Evolutionary conservation across 1,140 invertebrate species (phyloP).

Genomic region (Argopecten irradians): DNA sequence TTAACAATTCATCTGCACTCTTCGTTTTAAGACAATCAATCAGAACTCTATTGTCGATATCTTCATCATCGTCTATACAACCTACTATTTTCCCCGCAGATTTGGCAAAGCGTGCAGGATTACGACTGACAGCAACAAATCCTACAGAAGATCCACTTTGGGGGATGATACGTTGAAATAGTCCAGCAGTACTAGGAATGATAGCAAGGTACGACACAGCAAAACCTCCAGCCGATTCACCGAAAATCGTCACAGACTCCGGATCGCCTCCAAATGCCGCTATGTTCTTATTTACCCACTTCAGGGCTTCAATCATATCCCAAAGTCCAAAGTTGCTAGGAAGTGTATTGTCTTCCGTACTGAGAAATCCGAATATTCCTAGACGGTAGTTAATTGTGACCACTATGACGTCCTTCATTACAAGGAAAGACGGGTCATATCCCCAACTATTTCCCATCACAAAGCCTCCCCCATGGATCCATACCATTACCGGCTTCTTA

Average conservation of each 20-base stretch:
- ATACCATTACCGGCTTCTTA: constrained; percentile 37
- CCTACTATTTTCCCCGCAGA: not conserved
- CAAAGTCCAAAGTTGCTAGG: constrained; percentile 74
- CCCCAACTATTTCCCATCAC: constrained; percentile 91
- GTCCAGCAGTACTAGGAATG: constrained; percentile 32
- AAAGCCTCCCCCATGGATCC: constrained; percentile 90
- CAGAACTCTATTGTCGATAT: not conserved
- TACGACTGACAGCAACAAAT: constrained; percentile 24
- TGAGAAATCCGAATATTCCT: constrained; percentile 90
- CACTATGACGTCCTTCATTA: constrained; percentile 88
- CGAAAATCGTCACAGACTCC: constrained; percentile 93
- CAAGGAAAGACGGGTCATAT: constrained; percentile 88
- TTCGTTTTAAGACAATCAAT: constrained; percentile 23
- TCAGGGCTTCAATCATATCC: constrained; percentile 90
- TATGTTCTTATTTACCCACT: constrained; percentile 88
- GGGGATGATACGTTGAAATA: constrained; percentile 54
- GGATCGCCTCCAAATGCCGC: constrained; percentile 94
- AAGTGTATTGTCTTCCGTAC: constrained; percentile 24
- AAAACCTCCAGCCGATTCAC: constrained; percentile 95
- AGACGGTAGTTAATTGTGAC: constrained; percentile 86
- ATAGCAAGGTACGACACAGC: constrained; percentile 88
- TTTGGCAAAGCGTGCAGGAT: constrained; percentile 33
- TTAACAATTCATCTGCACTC: constrained; percentile 4
- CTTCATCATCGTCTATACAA: not conserved
- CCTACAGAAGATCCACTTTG: constrained; percentile 51